These are phyloP conservation scores for Nasonia giraulti DNA, from an alignment of 1,140 invertebrate species.

Conservation along the genomic window DNA sequence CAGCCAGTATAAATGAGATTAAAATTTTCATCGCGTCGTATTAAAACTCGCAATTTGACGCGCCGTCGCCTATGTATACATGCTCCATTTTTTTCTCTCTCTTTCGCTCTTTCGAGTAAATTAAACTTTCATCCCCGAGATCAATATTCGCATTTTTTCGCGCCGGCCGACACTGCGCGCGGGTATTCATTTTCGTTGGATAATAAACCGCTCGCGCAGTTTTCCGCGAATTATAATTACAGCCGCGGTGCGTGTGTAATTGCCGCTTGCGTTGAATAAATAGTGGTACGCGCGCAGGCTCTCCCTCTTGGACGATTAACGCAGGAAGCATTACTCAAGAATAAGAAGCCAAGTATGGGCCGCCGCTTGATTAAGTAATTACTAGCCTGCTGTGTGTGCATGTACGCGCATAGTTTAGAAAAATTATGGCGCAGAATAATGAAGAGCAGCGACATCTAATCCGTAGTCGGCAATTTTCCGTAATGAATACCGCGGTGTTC, in stretches of 20 bases:
- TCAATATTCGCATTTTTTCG: neutral
- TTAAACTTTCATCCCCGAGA: neutral
- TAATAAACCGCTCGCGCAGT: neutral
- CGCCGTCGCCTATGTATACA: too few species aligned
- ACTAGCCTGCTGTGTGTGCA: neutral
- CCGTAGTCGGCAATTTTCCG: neutral
- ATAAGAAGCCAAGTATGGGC: neutral
- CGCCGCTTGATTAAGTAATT: slow-evolving; percentile 31
- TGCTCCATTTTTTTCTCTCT: neutral
- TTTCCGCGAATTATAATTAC: slow-evolving; percentile 4
- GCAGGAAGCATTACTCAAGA: slow-evolving; percentile 28
- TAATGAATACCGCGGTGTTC: neutral
- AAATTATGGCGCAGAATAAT: slow-evolving; percentile 3
- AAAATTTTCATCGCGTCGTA: neutral
- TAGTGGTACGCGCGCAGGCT: neutral
- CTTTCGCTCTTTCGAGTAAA: neutral
- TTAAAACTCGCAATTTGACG: neutral
- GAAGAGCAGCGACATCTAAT: slow-evolving; percentile 10
- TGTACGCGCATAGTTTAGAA: neutral
- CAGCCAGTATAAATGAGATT: neutral
- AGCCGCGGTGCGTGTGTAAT: neutral
- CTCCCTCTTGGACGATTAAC: slow-evolving; percentile 9
- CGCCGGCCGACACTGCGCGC: too few species aligned
- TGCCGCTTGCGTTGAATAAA: neutral
- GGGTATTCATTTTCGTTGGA: neutral